These are phyloP conservation scores for Synodontis membranacea DNA, from an alignment of 2,113 vertebrate genomes.

Conservation along the genomic window DNA sequence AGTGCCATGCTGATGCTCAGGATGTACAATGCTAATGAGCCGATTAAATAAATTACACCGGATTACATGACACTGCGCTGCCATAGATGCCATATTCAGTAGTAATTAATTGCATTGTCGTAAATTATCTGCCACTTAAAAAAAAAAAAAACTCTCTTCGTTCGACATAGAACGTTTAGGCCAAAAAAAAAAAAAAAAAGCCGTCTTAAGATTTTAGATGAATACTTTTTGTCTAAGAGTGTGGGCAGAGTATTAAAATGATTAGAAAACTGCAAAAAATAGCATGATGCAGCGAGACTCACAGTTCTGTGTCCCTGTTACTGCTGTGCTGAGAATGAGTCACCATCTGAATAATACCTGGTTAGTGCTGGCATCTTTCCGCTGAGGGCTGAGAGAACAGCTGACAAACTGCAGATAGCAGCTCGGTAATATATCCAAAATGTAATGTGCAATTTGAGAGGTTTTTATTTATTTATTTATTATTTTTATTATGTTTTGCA, in stretches of 20 bases:
- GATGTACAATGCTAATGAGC: neutral
- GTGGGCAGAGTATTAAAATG: neutral
- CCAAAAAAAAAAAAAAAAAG: neutral
- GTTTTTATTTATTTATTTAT: too few species aligned
- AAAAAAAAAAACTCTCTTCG: neutral
- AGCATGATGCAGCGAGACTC: neutral
- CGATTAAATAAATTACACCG: conserved; percentile 11
- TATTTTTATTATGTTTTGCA: neutral
- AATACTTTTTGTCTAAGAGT: neutral
- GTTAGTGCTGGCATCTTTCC: neutral
- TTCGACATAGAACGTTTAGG: neutral
- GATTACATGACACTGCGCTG: neutral
- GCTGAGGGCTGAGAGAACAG: neutral
- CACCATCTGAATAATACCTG: neutral
- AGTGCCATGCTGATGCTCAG: neutral
- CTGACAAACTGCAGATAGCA: neutral
- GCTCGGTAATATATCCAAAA: too few species aligned
- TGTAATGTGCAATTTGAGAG: too few species aligned
- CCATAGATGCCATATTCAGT: neutral
- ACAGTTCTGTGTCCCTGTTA: neutral
- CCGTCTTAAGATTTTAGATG: neutral
- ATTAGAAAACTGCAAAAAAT: neutral
- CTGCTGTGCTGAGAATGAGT: neutral
- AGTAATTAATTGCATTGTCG: neutral
- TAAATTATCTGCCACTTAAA: neutral